phyloP scores from a whole-genome alignment of 2,113 vertebrate genomes.

The Phoenicopterus ruber region DNA sequence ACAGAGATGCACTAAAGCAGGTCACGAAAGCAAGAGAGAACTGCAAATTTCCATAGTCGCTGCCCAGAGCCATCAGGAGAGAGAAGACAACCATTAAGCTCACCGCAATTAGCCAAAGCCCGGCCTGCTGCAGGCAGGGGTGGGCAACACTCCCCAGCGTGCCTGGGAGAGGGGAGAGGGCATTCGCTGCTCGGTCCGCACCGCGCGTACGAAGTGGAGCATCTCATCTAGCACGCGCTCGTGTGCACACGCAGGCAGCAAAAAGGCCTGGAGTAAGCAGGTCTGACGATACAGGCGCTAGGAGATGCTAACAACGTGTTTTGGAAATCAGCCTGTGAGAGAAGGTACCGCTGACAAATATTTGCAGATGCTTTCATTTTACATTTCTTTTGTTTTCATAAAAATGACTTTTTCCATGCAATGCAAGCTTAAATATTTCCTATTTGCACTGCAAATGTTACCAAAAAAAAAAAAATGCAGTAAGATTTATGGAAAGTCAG shows the following conservation, averaged over 20 bases:
- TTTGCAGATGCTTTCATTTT: neutral
- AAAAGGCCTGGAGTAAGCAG: neutral
- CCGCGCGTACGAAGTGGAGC: fast-evolving
- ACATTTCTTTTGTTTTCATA: neutral
- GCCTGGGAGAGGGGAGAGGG: neutral
- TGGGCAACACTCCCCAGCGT: neutral
- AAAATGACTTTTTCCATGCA: neutral
- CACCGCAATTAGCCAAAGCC: neutral
- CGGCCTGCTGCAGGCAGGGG: neutral
- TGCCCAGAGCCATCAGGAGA: neutral
- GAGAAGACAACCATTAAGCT: neutral
- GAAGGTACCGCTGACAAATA: neutral
- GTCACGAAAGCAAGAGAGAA: neutral
- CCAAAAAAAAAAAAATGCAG: neutral
- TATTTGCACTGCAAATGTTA: neutral
- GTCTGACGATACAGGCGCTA: neutral
- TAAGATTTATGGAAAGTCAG: neutral
- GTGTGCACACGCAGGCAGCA: neutral
- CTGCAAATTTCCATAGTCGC: fast-evolving
- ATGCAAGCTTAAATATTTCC: neutral
- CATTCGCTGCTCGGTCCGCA: fast-evolving
- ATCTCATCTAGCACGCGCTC: neutral
- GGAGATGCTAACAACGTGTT: neutral
- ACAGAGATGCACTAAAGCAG: neutral
- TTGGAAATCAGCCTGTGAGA: neutral